Conservation (phyloP, 2,888 invertebrate species). For the Alviniconcha strummeri region DNA sequence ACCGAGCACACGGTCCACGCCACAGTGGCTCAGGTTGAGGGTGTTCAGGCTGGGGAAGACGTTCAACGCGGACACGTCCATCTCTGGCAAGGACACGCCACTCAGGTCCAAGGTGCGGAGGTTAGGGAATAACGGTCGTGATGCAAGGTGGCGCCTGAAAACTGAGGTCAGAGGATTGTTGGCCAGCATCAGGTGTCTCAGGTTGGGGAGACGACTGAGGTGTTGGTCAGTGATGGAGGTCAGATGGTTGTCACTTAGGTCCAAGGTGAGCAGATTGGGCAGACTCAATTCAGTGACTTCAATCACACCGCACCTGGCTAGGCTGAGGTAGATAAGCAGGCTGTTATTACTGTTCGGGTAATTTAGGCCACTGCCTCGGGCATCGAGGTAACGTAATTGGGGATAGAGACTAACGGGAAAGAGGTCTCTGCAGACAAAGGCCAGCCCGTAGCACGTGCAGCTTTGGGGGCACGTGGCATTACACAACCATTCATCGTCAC, state of each 20-base stretch:
- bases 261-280: slow-evolving; percentile 12
- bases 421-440: background rate
- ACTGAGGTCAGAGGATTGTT: slow-evolving; percentile 1
- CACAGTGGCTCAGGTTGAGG: slow-evolving; percentile 16
- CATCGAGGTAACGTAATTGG: slow-evolving; percentile 10
- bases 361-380: slow-evolving; percentile 11
- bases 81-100: background rate
- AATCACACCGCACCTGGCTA: slow-evolving; percentile 4
- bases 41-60: slow-evolving; percentile 72
- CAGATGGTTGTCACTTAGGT: slow-evolving; percentile 15
- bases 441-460: slow-evolving; percentile 21
- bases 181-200: slow-evolving; percentile 8
- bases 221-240: slow-evolving; percentile 3
- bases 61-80: slow-evolving; percentile 70
- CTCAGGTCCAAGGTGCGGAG: background rate
- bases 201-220: background rate
- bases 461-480: slow-evolving; percentile 6
- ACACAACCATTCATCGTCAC: slow-evolving; percentile 22
- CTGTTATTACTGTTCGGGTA: background rate
- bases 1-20: background rate
- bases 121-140: background rate
- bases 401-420: background rate
- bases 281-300: background rate
- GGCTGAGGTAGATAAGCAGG: slow-evolving; percentile 8
- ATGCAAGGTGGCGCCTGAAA: background rate